These are phyloP conservation scores for Dolichoris vasculosae DNA, from an alignment of 1,140 invertebrate species.

Conservation along the genomic window DNA sequence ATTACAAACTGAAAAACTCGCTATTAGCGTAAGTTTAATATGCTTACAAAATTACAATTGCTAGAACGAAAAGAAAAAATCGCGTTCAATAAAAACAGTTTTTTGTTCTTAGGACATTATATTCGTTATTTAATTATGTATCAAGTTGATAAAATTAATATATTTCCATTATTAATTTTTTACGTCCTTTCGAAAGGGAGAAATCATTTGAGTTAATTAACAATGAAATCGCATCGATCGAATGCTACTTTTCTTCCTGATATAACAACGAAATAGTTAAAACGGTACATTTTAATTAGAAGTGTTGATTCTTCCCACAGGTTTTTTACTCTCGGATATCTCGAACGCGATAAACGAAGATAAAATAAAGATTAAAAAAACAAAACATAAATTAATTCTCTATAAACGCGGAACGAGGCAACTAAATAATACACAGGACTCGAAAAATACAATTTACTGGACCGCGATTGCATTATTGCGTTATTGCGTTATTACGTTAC, in stretches of 20 bases:
- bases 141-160: too few species aligned
- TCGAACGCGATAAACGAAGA: background rate
- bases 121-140: too few species aligned
- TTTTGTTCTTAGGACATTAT: too few species aligned
- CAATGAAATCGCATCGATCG: background rate
- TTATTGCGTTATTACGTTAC: too few species aligned
- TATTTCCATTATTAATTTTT: too few species aligned
- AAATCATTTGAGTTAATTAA: background rate
- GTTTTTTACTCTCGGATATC: background rate
- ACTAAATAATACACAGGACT: background rate
- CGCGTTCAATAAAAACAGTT: too few species aligned
- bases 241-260: background rate
- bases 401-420: background rate
- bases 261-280: background rate
- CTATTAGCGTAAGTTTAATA: too few species aligned
- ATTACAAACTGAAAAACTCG: too few species aligned
- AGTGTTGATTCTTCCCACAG: background rate
- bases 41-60: too few species aligned
- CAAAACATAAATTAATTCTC: too few species aligned
- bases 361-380: background rate
- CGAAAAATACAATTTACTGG: conserved; percentile 2
- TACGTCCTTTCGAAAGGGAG: too few species aligned
- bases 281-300: background rate
- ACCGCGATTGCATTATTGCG: background rate
- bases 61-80: too few species aligned